Conservation (phyloP, 2,797 vertebrate species). For the Sebastes alutus region DNA sequence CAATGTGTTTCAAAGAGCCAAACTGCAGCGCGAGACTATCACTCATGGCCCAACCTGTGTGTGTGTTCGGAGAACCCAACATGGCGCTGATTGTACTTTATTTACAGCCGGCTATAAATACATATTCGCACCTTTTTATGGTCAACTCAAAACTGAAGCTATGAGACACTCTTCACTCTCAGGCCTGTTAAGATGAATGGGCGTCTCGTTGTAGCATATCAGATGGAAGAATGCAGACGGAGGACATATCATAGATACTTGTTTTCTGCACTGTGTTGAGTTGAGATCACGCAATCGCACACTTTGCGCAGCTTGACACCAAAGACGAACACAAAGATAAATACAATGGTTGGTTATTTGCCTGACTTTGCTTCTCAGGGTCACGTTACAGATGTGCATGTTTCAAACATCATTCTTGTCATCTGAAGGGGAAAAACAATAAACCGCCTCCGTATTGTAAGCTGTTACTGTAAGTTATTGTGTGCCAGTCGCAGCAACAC, state of each 20-base stretch:
- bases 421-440: slow-evolving; percentile 23
- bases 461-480: slow-evolving; percentile 53
- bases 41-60: slow-evolving; percentile 18
- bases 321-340: slow-evolving; percentile 32
- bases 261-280: background rate
- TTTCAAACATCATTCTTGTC: slow-evolving; percentile 59
- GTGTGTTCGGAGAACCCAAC: slow-evolving; percentile 36
- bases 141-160: slow-evolving; percentile 5
- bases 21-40: slow-evolving; percentile 7
- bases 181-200: slow-evolving; percentile 10
- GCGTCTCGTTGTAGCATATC: background rate
- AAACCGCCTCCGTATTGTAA: slow-evolving; percentile 42
- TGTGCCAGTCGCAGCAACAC: slow-evolving; percentile 22
- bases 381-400: slow-evolving; percentile 39
- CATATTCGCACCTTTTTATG: background rate
- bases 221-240: background rate
- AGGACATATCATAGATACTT: background rate
- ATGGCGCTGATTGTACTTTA: slow-evolving; percentile 56
- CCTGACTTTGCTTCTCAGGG: slow-evolving; percentile 29
- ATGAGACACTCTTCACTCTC: slow-evolving; percentile 9
- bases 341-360: slow-evolving; percentile 38
- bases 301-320: background rate
- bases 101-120: slow-evolving; percentile 55
- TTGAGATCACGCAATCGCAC: background rate
- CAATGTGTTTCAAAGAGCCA: slow-evolving; percentile 28